Conservation (phyloP, 2,888 invertebrate genomes). For the Erebia palarica region DNA sequence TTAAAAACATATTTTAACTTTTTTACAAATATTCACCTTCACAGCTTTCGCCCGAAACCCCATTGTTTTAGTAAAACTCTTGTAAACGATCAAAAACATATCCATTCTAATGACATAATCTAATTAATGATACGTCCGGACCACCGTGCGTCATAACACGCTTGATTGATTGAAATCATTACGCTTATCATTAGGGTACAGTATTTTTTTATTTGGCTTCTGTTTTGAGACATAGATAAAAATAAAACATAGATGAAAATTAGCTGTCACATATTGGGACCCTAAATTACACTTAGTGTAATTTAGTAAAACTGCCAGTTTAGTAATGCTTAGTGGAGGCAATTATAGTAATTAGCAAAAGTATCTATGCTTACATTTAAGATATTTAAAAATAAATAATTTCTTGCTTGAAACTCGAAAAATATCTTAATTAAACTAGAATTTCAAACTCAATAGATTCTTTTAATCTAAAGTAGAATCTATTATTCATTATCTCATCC, state of each 20-base stretch:
- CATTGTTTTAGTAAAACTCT: neutral
- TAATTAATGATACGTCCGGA: conserved; percentile 65
- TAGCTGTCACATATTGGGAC: neutral
- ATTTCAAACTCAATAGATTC: no score
- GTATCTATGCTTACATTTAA: no score
- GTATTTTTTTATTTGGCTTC: conserved; percentile 38
- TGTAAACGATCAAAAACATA: conserved; percentile 40
- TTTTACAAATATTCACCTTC: neutral
- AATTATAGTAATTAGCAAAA: no score
- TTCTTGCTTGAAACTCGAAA: no score
- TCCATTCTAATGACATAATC: conserved; percentile 58
- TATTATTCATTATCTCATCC: no score
- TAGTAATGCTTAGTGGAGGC: no score
- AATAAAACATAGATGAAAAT: conserved; percentile 6
- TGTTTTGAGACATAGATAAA: conserved; percentile 34
- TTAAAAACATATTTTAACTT: no score
- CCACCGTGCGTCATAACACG: conserved; percentile 64
- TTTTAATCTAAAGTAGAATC: no score
- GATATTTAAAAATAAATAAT: no score
- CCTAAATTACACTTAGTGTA: neutral
- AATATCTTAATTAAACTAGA: no score
- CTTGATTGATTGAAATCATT: conserved; percentile 59
- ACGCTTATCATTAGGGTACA: conserved; percentile 48
- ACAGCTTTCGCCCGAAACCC: neutral
- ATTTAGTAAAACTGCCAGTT: no score